These are phyloP conservation scores for Sisor rabdophorus DNA, from an alignment of 2,113 vertebrate genomes.

Conservation along the genomic window DNA sequence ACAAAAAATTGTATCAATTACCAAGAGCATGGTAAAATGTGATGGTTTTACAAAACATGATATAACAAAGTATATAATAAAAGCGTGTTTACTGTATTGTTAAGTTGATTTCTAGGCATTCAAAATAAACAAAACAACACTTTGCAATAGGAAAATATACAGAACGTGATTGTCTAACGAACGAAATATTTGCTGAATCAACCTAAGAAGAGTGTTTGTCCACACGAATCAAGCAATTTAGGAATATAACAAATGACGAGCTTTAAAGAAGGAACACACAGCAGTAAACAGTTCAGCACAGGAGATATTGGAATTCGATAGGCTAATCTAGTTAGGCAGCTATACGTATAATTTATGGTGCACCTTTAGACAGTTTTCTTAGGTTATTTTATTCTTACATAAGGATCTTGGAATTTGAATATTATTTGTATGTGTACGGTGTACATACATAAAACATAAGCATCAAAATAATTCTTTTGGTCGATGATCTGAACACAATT, in stretches of 20 bases:
- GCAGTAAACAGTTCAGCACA: neutral
- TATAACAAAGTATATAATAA: neutral
- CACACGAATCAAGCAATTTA: neutral
- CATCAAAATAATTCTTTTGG: neutral
- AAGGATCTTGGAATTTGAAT: neutral
- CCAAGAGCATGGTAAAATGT: neutral
- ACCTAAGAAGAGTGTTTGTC: too few relatives aligned
- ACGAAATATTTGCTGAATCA: neutral
- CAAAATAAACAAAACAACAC: neutral
- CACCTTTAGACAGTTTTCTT: neutral
- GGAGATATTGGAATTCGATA: slow-evolving; percentile 31
- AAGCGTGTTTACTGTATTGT: neutral
- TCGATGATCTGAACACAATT: neutral
- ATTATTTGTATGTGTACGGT: neutral
- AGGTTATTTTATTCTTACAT: neutral
- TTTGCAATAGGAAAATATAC: neutral
- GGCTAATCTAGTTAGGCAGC: slow-evolving; percentile 21
- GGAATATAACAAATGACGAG: neutral
- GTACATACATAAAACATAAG: neutral
- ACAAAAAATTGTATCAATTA: neutral
- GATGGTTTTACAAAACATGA: neutral
- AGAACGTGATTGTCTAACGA: too few relatives aligned
- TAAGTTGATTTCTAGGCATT: neutral
- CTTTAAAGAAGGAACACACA: slow-evolving; percentile 5
- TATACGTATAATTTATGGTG: neutral